These are phyloP conservation scores for Drosophila arawakana DNA, from an alignment of 1,140 invertebrate genomes.

Conservation along the genomic window DNA sequence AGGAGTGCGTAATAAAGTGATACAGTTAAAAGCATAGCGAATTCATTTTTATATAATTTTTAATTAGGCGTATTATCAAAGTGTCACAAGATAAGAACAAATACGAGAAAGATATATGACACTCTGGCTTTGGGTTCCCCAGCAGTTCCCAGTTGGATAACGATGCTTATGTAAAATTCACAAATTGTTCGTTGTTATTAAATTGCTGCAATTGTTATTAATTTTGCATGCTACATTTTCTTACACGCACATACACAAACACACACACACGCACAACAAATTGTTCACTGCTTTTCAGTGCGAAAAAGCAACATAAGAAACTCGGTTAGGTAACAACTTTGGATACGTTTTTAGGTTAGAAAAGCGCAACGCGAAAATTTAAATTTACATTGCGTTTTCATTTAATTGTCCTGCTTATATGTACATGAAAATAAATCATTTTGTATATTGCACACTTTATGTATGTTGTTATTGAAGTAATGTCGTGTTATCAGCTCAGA, in stretches of 20 bases:
- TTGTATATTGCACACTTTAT: constrained; percentile 25
- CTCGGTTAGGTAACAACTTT: constrained; percentile 74
- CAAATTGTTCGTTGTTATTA: constrained; percentile 13
- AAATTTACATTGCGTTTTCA: constrained; percentile 19
- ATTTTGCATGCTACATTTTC: constrained; percentile 9
- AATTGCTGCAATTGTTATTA: constrained; percentile 13
- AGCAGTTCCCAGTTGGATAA: constrained; percentile 34
- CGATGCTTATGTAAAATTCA: constrained; percentile 50
- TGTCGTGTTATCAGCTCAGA: constrained; percentile 50
- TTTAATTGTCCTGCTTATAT: constrained; percentile 23
- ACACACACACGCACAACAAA: constrained; percentile 7
- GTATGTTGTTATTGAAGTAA: constrained; percentile 40
- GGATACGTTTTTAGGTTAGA: constrained; percentile 74
- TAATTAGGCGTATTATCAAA: constrained; percentile 44
- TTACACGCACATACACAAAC: not conserved
- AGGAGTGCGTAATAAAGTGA: not conserved
- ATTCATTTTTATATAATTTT: constrained; percentile 25
- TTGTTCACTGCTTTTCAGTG: constrained; percentile 14
- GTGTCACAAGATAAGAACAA: constrained; percentile 45
- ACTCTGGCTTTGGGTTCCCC: constrained; percentile 1
- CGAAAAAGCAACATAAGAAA: constrained; percentile 33
- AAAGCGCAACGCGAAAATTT: constrained; percentile 62
- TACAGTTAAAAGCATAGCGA: constrained; percentile 1
- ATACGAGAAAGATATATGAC: constrained; percentile 39
- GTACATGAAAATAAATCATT: constrained; percentile 39